Conservation (phyloP, 2,888 invertebrate species). For the Molorchus minor region DNA sequence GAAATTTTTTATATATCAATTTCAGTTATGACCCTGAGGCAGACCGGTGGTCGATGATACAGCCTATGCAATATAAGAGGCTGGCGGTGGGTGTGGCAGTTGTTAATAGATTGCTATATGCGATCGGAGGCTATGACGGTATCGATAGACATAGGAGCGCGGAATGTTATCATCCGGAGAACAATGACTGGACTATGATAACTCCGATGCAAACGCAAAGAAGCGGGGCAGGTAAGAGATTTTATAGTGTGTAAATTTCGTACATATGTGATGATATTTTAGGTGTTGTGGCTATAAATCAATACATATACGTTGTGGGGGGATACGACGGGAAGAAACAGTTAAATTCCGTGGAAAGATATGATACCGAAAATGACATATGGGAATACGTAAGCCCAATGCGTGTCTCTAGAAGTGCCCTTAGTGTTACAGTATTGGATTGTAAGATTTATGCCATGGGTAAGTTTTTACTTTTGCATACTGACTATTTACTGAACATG, state of each 20-base stretch:
- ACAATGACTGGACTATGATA: slow-evolving; percentile 86
- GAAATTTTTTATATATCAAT: slow-evolving; percentile 17
- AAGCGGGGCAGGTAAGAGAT: slow-evolving; percentile 80
- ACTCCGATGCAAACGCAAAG: slow-evolving; percentile 80
- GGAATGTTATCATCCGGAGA: slow-evolving; percentile 94
- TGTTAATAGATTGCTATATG: slow-evolving; percentile 75
- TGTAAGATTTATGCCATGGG: slow-evolving; percentile 90
- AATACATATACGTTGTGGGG: slow-evolving; percentile 91
- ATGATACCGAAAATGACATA: slow-evolving; percentile 81
- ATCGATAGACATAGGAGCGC: slow-evolving; percentile 77
- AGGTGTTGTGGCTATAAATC: slow-evolving; percentile 86
- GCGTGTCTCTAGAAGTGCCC: slow-evolving; percentile 83
- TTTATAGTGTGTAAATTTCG: neutral
- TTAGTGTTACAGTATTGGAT: slow-evolving; percentile 87
- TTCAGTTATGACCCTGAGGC: slow-evolving; percentile 85
- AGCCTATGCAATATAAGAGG: slow-evolving; percentile 78
- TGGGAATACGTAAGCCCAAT: slow-evolving; percentile 85
- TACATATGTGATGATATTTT: slow-evolving; percentile 33
- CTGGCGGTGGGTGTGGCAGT: slow-evolving; percentile 84
- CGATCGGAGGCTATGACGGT: slow-evolving; percentile 92
- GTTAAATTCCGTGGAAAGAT: slow-evolving; percentile 84
- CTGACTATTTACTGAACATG: neutral
- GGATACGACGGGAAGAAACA: slow-evolving; percentile 91
- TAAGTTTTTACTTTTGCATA: slow-evolving; percentile 54
- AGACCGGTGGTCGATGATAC: slow-evolving; percentile 81